phyloP scores from a whole-genome alignment of 2,113 vertebrate genomes.

The Lipotes vexillifer region DNA sequence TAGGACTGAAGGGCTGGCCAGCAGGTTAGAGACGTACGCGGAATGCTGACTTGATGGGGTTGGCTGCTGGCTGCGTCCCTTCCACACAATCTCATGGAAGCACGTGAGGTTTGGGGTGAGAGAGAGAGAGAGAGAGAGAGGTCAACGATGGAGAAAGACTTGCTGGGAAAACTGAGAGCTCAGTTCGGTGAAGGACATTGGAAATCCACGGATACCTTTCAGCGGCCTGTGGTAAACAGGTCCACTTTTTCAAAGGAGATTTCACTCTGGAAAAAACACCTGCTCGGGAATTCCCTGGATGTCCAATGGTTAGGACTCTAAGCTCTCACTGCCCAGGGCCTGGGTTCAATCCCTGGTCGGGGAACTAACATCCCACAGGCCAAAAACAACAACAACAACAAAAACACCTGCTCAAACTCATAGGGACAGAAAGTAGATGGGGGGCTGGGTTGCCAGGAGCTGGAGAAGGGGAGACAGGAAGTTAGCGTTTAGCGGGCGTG shows the following conservation, averaged over 20 bases:
- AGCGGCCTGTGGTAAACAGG: background rate
- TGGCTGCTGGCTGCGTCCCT: background rate
- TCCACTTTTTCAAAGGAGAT: background rate
- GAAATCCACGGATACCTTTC: background rate
- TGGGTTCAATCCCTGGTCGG: too few species aligned
- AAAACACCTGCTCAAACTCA: background rate
- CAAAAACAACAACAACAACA: background rate
- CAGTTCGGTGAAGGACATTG: fast-evolving
- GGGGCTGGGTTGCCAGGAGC: background rate
- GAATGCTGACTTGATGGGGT: background rate
- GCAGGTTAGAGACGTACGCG: background rate
- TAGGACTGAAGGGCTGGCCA: background rate
- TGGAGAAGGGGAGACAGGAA: background rate
- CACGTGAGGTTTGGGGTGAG: background rate
- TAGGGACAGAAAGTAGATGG: background rate
- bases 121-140: background rate
- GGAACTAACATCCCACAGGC: too few species aligned
- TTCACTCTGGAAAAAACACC: background rate
- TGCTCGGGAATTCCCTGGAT: too few species aligned
- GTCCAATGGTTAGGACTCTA: background rate
- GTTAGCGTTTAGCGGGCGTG: fast-evolving
- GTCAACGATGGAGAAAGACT: background rate
- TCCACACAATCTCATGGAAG: background rate
- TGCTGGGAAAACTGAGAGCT: background rate
- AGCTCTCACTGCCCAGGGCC: too few species aligned